A percentile compares a stretch with the other conserved stretches of the same genome.
Conservation (phyloP, 2,888 invertebrate species). For the Drosophila paramelanica region DNA sequence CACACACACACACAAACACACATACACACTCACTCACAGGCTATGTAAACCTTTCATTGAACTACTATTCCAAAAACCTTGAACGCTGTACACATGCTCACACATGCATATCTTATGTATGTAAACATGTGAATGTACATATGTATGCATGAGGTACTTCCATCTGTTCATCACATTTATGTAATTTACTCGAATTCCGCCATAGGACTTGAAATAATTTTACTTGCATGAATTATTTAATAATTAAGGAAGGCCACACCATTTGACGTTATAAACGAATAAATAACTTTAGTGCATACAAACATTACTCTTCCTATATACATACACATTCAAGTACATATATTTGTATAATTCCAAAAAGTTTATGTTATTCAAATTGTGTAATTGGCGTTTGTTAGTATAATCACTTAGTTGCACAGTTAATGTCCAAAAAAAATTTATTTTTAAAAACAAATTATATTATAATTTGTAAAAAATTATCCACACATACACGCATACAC, state of each 20-base stretch:
- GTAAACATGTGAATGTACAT: conserved; percentile 1
- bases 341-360: neutral
- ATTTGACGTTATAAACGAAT: neutral
- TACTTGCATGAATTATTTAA: neutral
- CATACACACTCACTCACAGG: no score
- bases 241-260: neutral
- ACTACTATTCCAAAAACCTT: conserved; percentile 51
- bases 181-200: conserved; percentile 20
- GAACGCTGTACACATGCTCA: conserved; percentile 38
- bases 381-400: neutral
- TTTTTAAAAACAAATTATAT: conserved; percentile 14
- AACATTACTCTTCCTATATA: neutral
- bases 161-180: conserved; percentile 23
- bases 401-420: neutral
- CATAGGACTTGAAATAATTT: neutral
- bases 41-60: conserved; percentile 31
- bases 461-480: conserved; percentile 25
- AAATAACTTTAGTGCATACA: conserved; percentile 4
- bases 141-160: conserved; percentile 12
- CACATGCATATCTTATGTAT: conserved; percentile 11
- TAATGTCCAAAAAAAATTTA: neutral
- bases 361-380: neutral
- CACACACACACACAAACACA: no score
- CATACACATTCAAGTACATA: neutral
- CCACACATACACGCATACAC: conserved; percentile 41